These are phyloP conservation scores for Geotrypetes seraphini DNA, from an alignment of 2,797 vertebrate species.

Conservation along the genomic window DNA sequence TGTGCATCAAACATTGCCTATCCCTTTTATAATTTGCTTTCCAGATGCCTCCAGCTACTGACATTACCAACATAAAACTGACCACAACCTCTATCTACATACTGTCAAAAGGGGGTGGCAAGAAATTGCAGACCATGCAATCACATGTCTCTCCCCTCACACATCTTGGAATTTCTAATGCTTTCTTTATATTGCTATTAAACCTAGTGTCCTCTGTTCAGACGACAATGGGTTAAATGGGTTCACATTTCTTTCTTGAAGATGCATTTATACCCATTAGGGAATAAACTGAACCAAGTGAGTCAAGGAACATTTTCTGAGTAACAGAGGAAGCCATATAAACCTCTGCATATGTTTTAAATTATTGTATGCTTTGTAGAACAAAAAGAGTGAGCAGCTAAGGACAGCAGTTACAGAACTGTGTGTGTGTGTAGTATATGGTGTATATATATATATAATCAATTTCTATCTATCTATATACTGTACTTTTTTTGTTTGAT, in stretches of 20 bases:
- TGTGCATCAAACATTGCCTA: neutral
- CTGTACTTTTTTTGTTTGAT: too few relatives aligned
- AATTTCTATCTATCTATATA: too few relatives aligned
- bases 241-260: neutral
- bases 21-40: neutral
- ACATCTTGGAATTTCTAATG: neutral
- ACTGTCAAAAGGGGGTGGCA: neutral
- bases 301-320: neutral
- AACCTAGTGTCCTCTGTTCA: neutral
- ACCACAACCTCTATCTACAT: neutral
- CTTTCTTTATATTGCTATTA: neutral
- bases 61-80: neutral
- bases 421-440: too few relatives aligned
- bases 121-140: too few relatives aligned
- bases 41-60: neutral
- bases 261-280: conserved; percentile 8
- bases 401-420: too few relatives aligned
- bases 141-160: neutral
- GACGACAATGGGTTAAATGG: neutral
- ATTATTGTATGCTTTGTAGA: too few relatives aligned
- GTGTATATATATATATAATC: too few relatives aligned
- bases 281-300: neutral
- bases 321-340: neutral
- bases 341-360: neutral
- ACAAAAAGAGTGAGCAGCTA: too few relatives aligned